phyloP scores from a whole-genome alignment of 1,140 invertebrate genomes.

The Aphaenogaster ashmeadi region DNA sequence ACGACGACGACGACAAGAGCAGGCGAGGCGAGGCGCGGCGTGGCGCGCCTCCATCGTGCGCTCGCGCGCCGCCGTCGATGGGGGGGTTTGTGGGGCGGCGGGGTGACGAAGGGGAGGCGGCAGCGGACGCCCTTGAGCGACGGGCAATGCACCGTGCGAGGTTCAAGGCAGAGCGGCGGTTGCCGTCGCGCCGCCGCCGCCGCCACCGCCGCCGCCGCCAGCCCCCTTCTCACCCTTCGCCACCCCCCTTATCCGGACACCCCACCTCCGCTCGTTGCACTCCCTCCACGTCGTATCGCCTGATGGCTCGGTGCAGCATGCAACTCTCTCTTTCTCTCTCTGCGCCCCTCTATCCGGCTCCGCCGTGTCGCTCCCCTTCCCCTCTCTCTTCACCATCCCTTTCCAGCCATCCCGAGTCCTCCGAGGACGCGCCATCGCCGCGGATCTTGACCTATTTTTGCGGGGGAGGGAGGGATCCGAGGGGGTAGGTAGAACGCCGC shows the following conservation, averaged over 20 bases:
- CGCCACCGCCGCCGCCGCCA: conserved; percentile 59
- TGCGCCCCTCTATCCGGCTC: conserved; percentile 22
- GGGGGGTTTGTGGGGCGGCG: conserved; percentile 61
- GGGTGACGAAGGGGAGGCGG: conserved; percentile 62
- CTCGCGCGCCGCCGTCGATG: conserved; percentile 43
- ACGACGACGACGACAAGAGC: conserved; percentile 42
- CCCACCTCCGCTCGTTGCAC: conserved; percentile 65
- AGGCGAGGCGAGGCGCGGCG: conserved; percentile 31
- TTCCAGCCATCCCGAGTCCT: conserved; percentile 54
- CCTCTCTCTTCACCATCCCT: conserved; percentile 45
- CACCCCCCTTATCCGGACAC: conserved; percentile 56
- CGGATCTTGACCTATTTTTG: conserved; percentile 72
- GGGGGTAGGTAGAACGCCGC: conserved; percentile 19
- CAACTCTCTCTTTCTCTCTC: conserved; percentile 19
- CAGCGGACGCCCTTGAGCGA: conserved; percentile 87
- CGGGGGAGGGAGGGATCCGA: conserved; percentile 44
- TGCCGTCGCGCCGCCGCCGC: conserved; percentile 82
- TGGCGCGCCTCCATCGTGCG: conserved; percentile 70
- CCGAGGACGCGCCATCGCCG: conserved; percentile 54
- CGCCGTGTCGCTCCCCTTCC: conserved; percentile 49
- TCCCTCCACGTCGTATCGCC: conserved; percentile 35
- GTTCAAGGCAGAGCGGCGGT: conserved; percentile 87
- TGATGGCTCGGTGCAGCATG: conserved; percentile 39
- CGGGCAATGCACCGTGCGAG: conserved; percentile 87
- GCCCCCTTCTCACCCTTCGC: conserved; percentile 35